A percentile compares a stretch with the other conserved stretches of the same genome.
These are phyloP conservation scores for Scaptomyza flava DNA, from an alignment of 2,888 invertebrate species.

Conservation along the genomic window DNA sequence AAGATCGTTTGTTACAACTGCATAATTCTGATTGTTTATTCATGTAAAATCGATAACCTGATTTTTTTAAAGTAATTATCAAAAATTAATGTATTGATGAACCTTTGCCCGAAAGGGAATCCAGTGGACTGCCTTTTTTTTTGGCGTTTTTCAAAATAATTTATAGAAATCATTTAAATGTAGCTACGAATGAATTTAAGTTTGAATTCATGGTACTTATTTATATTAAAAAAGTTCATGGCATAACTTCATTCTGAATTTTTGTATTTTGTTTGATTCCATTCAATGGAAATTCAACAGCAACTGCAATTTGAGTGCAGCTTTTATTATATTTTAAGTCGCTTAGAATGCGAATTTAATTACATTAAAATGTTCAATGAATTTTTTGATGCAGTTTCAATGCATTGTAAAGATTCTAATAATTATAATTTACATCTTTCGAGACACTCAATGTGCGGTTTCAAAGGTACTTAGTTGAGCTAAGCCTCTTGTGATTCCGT, in stretches of 20 bases:
- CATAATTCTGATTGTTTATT: no score
- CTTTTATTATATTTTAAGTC: background rate
- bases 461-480: constrained; percentile 9
- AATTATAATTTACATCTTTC: background rate
- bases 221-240: background rate
- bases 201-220: background rate
- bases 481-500: constrained; percentile 6
- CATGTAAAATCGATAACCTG: no score
- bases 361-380: no score
- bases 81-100: no score
- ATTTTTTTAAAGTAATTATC: no score
- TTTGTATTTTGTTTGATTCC: background rate
- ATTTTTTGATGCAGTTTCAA: background rate
- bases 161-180: background rate
- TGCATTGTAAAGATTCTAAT: background rate
- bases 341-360: background rate
- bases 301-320: background rate
- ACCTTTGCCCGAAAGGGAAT: no score
- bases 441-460: background rate
- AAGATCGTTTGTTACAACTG: no score
- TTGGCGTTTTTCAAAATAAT: background rate
- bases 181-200: background rate
- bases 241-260: background rate
- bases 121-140: no score
- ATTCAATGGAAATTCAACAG: background rate